Percentiles rank a stretch among this genome's conserved stretches.
Conservation (phyloP, 2,113 vertebrate species). For the Cyphomyrus discorhynchus region DNA sequence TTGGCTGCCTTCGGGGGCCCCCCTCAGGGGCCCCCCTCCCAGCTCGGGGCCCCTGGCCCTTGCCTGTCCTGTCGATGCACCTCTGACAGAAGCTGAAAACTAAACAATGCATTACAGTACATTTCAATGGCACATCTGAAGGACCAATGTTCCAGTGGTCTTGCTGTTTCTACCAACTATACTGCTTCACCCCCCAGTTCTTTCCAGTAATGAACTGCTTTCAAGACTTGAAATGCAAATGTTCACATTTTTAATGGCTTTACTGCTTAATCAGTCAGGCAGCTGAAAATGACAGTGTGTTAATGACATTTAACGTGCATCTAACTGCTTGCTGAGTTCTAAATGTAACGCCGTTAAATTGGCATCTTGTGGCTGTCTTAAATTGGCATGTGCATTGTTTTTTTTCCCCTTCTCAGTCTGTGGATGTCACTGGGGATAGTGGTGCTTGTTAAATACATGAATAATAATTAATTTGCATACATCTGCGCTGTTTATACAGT, state of each 20-base stretch:
- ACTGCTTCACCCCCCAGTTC: not conserved
- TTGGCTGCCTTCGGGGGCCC: too few relatives aligned
- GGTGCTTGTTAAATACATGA: slow-evolving; percentile 4
- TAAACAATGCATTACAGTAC: not conserved
- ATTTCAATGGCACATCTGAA: not conserved
- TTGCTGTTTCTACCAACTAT: not conserved
- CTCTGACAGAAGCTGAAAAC: not conserved
- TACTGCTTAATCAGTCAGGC: not conserved
- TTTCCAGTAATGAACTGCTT: not conserved
- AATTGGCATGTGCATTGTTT: not conserved
- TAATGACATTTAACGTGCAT: not conserved
- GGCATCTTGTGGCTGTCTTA: slow-evolving; percentile 3
- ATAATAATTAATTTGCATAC: slow-evolving; percentile 14
- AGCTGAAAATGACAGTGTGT: not conserved
- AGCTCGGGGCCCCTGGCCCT: not conserved
- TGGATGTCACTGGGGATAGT: not conserved
- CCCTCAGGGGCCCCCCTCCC: not conserved
- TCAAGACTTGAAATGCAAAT: not conserved
- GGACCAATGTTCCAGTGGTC: not conserved
- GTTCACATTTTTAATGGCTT: not conserved
- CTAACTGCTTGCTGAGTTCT: not conserved
- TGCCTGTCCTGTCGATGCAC: not conserved
- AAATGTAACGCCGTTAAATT: not conserved
- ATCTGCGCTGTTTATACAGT: slow-evolving; percentile 10
- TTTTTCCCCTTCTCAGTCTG: not conserved